These are phyloP conservation scores for Autographa pulchrina DNA, from an alignment of 2,888 invertebrate genomes.

Conservation along the genomic window DNA sequence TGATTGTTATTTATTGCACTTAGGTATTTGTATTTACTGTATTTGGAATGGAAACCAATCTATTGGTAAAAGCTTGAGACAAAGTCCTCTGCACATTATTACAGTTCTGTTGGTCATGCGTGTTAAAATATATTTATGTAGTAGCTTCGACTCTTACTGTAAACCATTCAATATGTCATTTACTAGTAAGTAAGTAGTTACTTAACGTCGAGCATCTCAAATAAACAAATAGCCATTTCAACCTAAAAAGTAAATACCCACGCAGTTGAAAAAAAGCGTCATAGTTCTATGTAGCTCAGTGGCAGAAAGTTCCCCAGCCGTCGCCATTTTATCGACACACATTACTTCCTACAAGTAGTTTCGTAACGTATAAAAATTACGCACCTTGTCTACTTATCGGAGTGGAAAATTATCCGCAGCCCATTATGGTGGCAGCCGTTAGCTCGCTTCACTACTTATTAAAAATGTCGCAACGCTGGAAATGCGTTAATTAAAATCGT, in stretches of 20 bases:
- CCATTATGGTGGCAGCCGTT: conserved; percentile 40
- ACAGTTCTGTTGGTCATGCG: too few species aligned
- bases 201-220: not conserved
- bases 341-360: conserved; percentile 21
- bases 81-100: not conserved
- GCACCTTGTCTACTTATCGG: conserved; percentile 40
- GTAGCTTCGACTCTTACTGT: not conserved
- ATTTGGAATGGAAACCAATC: not conserved
- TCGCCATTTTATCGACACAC: conserved; percentile 5
- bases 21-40: not conserved
- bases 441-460: conserved; percentile 30
- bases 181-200: not conserved
- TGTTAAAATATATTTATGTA: not conserved
- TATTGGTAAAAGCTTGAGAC: not conserved
- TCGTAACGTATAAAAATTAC: conserved; percentile 41
- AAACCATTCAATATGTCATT: not conserved
- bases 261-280: not conserved
- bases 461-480: conserved; percentile 45
- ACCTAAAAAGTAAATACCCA: not conserved
- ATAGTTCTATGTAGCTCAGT: not conserved
- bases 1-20: conserved; percentile 1
- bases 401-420: conserved; percentile 50
- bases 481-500: conserved; percentile 49
- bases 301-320: not conserved
- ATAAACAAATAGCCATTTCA: not conserved